Conservation (phyloP, 2,888 invertebrate genomes). For the Scaptomyza polygonia region DNA sequence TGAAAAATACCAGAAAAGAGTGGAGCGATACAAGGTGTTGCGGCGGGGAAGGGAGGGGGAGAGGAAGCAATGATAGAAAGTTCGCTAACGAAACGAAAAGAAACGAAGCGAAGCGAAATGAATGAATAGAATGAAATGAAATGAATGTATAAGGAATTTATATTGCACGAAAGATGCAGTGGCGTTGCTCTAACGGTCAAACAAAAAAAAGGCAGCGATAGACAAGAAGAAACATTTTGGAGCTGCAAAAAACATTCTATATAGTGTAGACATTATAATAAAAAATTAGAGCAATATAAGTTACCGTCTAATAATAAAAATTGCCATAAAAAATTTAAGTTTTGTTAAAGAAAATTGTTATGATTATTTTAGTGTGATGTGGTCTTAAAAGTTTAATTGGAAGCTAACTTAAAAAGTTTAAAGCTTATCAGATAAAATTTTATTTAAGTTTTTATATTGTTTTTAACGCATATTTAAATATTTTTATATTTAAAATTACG, state of each 20-base stretch:
- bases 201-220: not conserved
- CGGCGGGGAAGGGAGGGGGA: constrained; percentile 2
- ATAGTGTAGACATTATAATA: not conserved
- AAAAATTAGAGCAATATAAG: not conserved
- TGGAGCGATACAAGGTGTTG: not conserved
- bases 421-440: too few relatives aligned
- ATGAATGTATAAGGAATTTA: constrained; percentile 72
- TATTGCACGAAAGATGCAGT: constrained; percentile 57
- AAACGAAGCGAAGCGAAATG: constrained; percentile 62
- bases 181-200: constrained; percentile 25
- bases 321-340: not conserved
- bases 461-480: too few relatives aligned
- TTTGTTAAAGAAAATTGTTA: too few relatives aligned
- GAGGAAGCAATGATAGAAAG: constrained; percentile 37
- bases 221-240: not conserved
- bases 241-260: not conserved
- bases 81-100: constrained; percentile 48
- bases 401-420: too few relatives aligned
- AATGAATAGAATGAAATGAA: constrained; percentile 59
- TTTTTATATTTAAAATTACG: too few relatives aligned
- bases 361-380: too few relatives aligned
- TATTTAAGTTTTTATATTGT: too few relatives aligned
- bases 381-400: too few relatives aligned
- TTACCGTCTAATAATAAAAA: not conserved
- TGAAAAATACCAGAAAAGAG: constrained; percentile 1